Percentiles rank a stretch among this genome's conserved stretches.
These are phyloP conservation scores for Onthophagus sagittarius DNA, from an alignment of 2,888 invertebrate species.

Conservation along the genomic window DNA sequence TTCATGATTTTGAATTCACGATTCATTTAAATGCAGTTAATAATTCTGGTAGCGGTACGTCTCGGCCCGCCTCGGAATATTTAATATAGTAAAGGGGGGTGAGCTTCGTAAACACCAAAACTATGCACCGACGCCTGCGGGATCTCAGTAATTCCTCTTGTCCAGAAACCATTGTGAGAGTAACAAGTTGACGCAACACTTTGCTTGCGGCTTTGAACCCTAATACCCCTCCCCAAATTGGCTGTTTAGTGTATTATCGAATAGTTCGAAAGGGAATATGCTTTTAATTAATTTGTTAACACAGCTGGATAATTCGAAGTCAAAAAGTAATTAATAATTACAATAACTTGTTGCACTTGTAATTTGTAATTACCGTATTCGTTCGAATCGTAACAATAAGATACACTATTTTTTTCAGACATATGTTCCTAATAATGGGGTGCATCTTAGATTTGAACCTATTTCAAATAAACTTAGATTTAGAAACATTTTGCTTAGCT, in stretches of 20 bases:
- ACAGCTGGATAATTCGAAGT: too few species aligned
- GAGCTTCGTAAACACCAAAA: background rate
- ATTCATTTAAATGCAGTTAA: slow-evolving; percentile 13
- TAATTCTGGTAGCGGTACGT: slow-evolving; percentile 2
- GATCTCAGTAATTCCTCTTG: background rate
- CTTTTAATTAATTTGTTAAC: background rate
- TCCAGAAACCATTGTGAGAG: background rate
- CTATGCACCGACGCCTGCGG: background rate
- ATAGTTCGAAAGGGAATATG: background rate
- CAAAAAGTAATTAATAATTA: too few species aligned
- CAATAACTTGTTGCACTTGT: too few species aligned
- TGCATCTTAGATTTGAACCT: too few species aligned
- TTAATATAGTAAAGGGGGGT: background rate
- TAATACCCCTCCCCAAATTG: background rate
- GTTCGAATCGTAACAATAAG: too few species aligned
- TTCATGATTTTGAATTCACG: slow-evolving; percentile 5
- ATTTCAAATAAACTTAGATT: too few species aligned
- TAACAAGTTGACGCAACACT: background rate
- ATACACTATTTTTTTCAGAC: too few species aligned
- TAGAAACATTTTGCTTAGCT: too few species aligned
- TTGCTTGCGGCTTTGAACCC: background rate
- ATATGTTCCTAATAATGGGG: too few species aligned
- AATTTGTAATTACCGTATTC: too few species aligned
- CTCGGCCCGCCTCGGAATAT: background rate
- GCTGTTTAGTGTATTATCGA: background rate